Base-by-base conservation (phyloP, 2,113 vertebrate species). In the Pseudorectes ferrugineus region DNA sequence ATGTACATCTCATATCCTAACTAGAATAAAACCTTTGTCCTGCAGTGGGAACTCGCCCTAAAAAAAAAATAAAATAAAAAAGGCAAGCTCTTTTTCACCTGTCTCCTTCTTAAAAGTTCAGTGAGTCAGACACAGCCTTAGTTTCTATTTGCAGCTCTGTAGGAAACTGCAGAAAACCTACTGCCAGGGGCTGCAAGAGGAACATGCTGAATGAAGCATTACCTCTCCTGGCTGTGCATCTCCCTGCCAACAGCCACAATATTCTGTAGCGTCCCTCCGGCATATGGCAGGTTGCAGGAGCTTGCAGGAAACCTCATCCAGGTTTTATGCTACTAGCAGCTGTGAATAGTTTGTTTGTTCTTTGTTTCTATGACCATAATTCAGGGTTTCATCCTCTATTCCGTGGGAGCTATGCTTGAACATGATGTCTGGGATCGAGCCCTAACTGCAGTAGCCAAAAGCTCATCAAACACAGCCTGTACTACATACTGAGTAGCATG, bases 91-190 rank as follows among this genome's bases (percentile, higher is more conserved):
- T 90, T 82, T 95, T 85, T 79, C 54, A 90, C 78, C 71, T 78
- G 16, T 40, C 85, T 82, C 35, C 54, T 87, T 81, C 86, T 66
- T 73, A 67, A 76, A 79, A 26, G 67, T 88, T 86, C 75, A 70
- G 23, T 45, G 72, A 92, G 35, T 70, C 83, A 86, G 62, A 54
- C 25, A 65, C 16, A 83, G 35, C 35, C 54, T 93, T 59, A 42
- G 26, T 62, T 86, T 90, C 75, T 92, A 46, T 88, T 94, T 88
- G 83, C 71, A 82, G 71, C 78, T 92, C 89, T 85, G 55, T 40
- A 85, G 75, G 93, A 92, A 93, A 75, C 62, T 89, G 57, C 67
- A 89, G 81, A 78, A 95, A 94, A 79, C 66, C 49, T 82, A 68
- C 52, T 85, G 70, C 93, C 81, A 55, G 52, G 35, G 67, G 45